Conservation (phyloP, 2,797 vertebrate genomes). For the Ctenochaetus hawaiiensis region DNA sequence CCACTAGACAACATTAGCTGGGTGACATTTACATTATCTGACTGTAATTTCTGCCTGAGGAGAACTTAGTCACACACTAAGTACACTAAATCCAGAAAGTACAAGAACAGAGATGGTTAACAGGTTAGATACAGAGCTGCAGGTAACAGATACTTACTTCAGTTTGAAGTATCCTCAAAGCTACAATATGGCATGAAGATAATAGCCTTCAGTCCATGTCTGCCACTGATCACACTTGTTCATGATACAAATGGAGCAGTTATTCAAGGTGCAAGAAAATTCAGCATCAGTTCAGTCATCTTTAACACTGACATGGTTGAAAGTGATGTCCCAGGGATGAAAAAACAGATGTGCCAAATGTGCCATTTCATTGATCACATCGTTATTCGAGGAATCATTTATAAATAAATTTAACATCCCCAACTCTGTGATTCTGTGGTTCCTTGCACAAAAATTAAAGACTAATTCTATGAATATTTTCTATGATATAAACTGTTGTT, state of each 20-base stretch:
- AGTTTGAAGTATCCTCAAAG: too few species aligned
- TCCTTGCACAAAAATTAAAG: too few species aligned
- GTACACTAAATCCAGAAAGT: neutral
- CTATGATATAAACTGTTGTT: too few species aligned
- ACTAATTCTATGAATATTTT: too few species aligned
- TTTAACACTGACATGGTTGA: neutral
- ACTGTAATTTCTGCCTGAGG: neutral
- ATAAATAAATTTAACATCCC: neutral
- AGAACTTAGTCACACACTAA: neutral
- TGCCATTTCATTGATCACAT: too few species aligned
- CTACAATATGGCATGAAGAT: too few species aligned
- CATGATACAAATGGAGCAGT: neutral
- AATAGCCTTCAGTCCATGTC: conserved; percentile 11
- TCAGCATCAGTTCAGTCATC: neutral
- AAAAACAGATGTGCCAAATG: neutral
- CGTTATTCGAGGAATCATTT: neutral
- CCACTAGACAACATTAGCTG: neutral
- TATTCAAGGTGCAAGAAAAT: neutral
- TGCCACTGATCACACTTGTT: conserved; percentile 14
- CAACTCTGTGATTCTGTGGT: neutral
- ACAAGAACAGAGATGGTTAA: conserved; percentile 7
- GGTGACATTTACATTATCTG: neutral
- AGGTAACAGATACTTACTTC: neutral
- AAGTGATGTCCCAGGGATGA: neutral
- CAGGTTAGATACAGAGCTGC: conserved; percentile 1